Evolutionary conservation across 2,888 invertebrate species (phyloP).

Genomic region (Polymixis lichenea): DNA sequence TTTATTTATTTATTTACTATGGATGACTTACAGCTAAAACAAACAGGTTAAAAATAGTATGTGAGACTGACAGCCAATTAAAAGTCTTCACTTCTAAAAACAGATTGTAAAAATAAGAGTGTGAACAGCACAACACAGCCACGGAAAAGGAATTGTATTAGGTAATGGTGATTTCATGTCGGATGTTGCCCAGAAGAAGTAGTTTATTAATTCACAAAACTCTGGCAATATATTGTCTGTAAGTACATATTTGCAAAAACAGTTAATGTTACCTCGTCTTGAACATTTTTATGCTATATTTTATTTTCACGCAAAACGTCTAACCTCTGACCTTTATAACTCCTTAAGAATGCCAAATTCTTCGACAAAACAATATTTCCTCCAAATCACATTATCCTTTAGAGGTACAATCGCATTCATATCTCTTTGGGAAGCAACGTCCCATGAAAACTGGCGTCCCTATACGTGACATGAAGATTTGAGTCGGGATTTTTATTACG

Average conservation of each 20-base stretch:
- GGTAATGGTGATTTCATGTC: too few species aligned
- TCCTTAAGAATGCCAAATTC: not conserved
- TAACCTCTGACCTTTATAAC: not conserved
- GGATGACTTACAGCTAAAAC: too few species aligned
- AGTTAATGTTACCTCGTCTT: not conserved
- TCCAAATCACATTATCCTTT: conserved; percentile 16
- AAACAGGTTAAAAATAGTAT: too few species aligned
- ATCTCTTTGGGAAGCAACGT: conserved; percentile 36
- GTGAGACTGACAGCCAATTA: too few species aligned
- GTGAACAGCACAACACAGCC: too few species aligned
- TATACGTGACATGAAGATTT: conserved; percentile 5
- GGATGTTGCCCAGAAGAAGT: too few species aligned
- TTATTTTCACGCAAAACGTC: not conserved
- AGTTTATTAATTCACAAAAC: not conserved
- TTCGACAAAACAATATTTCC: conserved; percentile 17
- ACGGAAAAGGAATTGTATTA: too few species aligned
- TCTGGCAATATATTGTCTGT: not conserved
- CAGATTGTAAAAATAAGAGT: too few species aligned
- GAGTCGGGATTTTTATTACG: conserved; percentile 36
- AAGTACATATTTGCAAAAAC: not conserved
- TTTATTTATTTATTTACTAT: too few species aligned
- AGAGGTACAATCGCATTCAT: conserved; percentile 31
- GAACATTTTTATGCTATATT: not conserved
- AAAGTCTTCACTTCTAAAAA: too few species aligned
- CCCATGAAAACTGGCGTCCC: conserved; percentile 50